Evolutionary conservation across 1,140 invertebrate genomes (phyloP), one percentile per base, ranked within the genome.

Genomic region (Drosophila varians): DNA sequence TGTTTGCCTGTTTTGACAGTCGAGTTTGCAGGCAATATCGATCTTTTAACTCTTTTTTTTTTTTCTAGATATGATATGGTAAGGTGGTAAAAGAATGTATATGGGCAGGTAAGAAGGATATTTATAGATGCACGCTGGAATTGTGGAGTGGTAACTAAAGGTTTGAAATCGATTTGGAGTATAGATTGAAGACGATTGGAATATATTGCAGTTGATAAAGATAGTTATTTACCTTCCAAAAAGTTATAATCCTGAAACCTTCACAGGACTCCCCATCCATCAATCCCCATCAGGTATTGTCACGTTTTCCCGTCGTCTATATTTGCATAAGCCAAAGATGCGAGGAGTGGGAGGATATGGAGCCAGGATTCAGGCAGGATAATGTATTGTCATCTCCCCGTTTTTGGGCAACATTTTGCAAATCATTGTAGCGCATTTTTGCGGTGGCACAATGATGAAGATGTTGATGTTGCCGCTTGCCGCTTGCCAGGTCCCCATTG

Each of bases 1-100:
- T 87, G 82, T 86, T 86, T 86, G 82, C 83, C 68, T 77, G 77
- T 88, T 86, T 74, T 86, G 82, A 86, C 82, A 86, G 77, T 54
- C 55, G 9, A 34, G 75, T 58, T 84, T 62, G 57, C 68, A 82
- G 79, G 79, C 80, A 53, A 47, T 53, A 60, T 60, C 55, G 18
- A 31, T 70, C 42, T 47, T 21, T n/a, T n/a, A n/a, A n/a, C n/a
- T n/a, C 51, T 18, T 34, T 21, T 12, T 25, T 25, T 21, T 34
- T 12, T 11, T 18, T 47, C 18, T 11, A 26, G 47, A 26, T 14
- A 25, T 54, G 34, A 60, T 58, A 64, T 26, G 28, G 36, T 5
- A 16, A 38, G 14, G 36, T 38, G 36, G 36, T 14, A 38, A 38
- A 38, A 38, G 36, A 54, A n/a, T n/a, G n/a, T 18, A 25, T 3